Conservation (phyloP, 2,888 invertebrate genomes). For the Coleophora flavipennella region DNA sequence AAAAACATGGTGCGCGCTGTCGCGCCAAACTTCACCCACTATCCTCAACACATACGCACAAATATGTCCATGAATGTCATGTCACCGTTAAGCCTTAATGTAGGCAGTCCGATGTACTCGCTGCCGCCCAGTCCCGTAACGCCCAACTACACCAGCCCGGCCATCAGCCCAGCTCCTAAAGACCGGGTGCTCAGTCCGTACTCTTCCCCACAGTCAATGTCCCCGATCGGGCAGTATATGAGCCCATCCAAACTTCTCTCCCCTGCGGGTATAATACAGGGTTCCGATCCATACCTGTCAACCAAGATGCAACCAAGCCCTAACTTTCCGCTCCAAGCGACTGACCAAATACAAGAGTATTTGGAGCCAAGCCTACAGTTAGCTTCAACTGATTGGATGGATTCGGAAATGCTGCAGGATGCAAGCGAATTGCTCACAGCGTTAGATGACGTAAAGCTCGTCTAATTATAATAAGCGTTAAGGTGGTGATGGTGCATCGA, state of each 20-base stretch:
- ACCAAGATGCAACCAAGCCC: constrained; percentile 60
- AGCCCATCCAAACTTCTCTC: constrained; percentile 45
- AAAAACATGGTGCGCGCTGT: constrained; percentile 31
- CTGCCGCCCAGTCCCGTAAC: constrained; percentile 49
- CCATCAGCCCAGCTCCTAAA: constrained; percentile 48
- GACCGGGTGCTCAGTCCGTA: constrained; percentile 51
- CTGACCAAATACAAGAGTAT: constrained; percentile 23
- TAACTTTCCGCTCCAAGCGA: constrained; percentile 33
- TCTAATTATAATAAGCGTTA: constrained; percentile 17
- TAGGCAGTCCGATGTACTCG: constrained; percentile 51
- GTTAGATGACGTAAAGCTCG: constrained; percentile 58
- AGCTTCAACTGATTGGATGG: constrained; percentile 47
- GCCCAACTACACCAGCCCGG: constrained; percentile 45
- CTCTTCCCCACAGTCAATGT: constrained; percentile 51
- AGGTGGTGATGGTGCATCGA: not conserved
- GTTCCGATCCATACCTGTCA: constrained; percentile 52
- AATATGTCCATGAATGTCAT: constrained; percentile 27
- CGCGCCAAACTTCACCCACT: constrained; percentile 14
- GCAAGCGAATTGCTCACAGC: constrained; percentile 50
- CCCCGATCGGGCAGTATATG: constrained; percentile 41
- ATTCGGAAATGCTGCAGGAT: constrained; percentile 50
- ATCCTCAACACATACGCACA: constrained; percentile 18
- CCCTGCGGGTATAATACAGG: constrained; percentile 39
- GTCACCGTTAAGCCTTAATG: constrained; percentile 51
- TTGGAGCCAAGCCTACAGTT: constrained; percentile 40